Conservation (phyloP, 2,113 vertebrate genomes). For the Pterophyllum scalare region DNA sequence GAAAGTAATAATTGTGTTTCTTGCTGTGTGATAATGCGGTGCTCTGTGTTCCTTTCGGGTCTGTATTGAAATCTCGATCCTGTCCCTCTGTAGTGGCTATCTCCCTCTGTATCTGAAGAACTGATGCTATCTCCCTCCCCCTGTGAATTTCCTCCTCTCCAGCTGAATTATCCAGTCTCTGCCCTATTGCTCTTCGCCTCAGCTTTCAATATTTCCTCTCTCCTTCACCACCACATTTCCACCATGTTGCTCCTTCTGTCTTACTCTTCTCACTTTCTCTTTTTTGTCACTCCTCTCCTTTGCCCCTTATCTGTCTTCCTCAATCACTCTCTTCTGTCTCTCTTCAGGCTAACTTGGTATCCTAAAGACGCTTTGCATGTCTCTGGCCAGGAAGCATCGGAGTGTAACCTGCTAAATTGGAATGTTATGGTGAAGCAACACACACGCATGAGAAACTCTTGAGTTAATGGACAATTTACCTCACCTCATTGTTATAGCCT, state of each 20-base stretch:
- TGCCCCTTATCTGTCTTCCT: conserved; percentile 41
- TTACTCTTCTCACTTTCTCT: conserved; percentile 8
- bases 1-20: conserved; percentile 73
- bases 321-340: conserved; percentile 37
- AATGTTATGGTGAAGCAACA: conserved; percentile 70
- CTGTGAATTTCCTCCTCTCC: conserved; percentile 63
- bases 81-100: conserved; percentile 63
- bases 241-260: conserved; percentile 38
- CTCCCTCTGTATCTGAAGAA: conserved; percentile 64
- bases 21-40: conserved; percentile 58
- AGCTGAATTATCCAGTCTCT: conserved; percentile 59
- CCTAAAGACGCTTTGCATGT: conserved; percentile 56
- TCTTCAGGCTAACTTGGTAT: conserved; percentile 31
- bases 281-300: conserved; percentile 26
- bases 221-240: conserved; percentile 42
- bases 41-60: conserved; percentile 58
- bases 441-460: conserved; percentile 72
- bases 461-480: conserved; percentile 78
- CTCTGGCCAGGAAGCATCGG: conserved; percentile 61
- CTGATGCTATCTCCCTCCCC: conserved; percentile 64
- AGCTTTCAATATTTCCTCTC: conserved; percentile 56
- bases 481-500: conserved; percentile 70
- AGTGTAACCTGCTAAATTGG: conserved; percentile 77
- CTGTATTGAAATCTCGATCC: conserved; percentile 67
- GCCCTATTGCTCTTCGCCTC: conserved; percentile 37